A percentile compares a stretch with the other conserved stretches of the same genome.
Conservation (phyloP, 2,888 invertebrate species). For the Apocheima hispidaria region DNA sequence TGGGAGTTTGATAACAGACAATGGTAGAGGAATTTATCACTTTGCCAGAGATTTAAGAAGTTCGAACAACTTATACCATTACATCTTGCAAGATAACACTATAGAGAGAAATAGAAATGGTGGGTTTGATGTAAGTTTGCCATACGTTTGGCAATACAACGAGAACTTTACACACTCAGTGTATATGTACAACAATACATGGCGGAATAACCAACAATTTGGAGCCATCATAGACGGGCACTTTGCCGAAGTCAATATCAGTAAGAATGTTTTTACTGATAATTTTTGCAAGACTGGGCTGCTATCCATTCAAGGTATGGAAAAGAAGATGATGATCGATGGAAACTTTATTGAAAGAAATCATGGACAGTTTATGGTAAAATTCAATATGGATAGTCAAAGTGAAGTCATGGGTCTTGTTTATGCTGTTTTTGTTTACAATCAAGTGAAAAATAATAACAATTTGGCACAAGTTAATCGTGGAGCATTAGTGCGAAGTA, state of each 20-base stretch:
- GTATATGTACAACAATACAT: constrained; percentile 94
- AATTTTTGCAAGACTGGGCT: constrained; percentile 94
- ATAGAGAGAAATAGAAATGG: constrained; percentile 94
- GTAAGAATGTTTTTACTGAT: constrained; percentile 93
- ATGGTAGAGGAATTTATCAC: constrained; percentile 95
- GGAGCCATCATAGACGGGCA: constrained; percentile 96
- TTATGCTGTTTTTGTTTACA: constrained; percentile 91
- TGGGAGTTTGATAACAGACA: constrained; percentile 93
- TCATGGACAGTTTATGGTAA: constrained; percentile 92
- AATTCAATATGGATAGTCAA: constrained; percentile 96
- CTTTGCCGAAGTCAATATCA: constrained; percentile 95
- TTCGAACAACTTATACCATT: constrained; percentile 99
- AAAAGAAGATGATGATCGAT: constrained; percentile 95
- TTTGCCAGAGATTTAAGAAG: constrained; percentile 97
- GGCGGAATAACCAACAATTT: constrained; percentile 94
- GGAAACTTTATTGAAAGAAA: constrained; percentile 93
- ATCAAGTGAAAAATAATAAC: constrained; percentile 91
- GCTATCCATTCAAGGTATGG: constrained; percentile 96
- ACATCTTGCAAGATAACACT: constrained; percentile 94
- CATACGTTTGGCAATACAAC: constrained; percentile 98
- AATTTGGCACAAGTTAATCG: constrained; percentile 71
- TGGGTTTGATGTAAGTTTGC: constrained; percentile 95
- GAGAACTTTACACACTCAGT: constrained; percentile 97
- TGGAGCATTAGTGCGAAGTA: constrained; percentile 67
- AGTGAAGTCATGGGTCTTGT: constrained; percentile 96